These are phyloP conservation scores for Castor canadensis DNA, from an alignment of 2,113 vertebrate genomes.

Conservation along the genomic window DNA sequence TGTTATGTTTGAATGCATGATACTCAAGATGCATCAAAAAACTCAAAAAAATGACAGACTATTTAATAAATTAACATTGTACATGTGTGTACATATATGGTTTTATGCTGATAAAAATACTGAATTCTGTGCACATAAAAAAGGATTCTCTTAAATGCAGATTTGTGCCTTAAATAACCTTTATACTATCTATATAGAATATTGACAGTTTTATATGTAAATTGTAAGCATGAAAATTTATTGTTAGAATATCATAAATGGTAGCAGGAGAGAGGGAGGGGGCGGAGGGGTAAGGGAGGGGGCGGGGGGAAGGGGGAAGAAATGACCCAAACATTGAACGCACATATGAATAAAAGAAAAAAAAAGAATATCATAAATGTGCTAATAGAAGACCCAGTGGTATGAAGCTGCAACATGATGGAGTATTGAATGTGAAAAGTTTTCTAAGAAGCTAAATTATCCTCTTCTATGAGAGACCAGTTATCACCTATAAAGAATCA, in stretches of 20 bases:
- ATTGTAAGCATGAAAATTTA: not conserved
- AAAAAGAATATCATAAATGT: not conserved
- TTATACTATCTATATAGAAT: constrained; percentile 45
- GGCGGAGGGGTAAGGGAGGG: too few relatives aligned
- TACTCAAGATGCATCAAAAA: constrained; percentile 68
- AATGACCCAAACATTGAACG: too few relatives aligned
- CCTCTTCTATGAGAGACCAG: constrained; percentile 35
- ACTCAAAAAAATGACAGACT: not conserved
- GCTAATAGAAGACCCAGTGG: not conserved
- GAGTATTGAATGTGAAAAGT: not conserved
- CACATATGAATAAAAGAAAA: too few relatives aligned
- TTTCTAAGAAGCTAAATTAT: constrained; percentile 48
- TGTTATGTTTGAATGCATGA: constrained; percentile 78
- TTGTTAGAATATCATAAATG: not conserved
- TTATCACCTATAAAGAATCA: constrained; percentile 74
- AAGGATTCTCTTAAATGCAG: constrained; percentile 37
- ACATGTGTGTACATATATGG: not conserved
- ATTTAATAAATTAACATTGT: not conserved
- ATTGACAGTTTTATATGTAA: not conserved
- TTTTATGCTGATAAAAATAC: constrained; percentile 32
- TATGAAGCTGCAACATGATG: not conserved
- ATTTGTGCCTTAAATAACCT: constrained; percentile 2
- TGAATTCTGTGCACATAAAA: constrained; percentile 1
- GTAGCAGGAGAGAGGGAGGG: too few relatives aligned
- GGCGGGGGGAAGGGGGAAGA: too few relatives aligned